Conservation (phyloP, 2,113 vertebrate species). For the Esox niger region DNA sequence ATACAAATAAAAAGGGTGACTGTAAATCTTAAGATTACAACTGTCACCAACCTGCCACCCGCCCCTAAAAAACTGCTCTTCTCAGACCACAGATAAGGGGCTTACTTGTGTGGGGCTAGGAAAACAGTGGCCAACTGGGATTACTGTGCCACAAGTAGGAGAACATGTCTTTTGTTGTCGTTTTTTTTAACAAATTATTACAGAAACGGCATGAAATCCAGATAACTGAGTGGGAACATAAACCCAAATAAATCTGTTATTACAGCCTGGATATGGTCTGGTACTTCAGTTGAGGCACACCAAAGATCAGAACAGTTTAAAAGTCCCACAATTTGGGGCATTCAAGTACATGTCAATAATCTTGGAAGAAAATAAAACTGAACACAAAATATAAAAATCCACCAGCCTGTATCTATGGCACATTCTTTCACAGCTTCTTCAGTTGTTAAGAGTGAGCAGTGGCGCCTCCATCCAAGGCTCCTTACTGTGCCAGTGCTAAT, state of each 20-base stretch:
- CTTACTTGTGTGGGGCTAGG: not conserved
- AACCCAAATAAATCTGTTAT: not conserved
- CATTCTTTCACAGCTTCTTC: constrained; percentile 16
- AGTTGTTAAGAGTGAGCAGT: constrained; percentile 31
- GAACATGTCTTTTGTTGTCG: too few relatives aligned
- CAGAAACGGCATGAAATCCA: constrained; percentile 36
- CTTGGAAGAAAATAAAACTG: constrained; percentile 5
- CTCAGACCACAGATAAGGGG: not conserved
- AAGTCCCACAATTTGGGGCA: constrained; percentile 29
- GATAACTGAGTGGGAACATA: not conserved
- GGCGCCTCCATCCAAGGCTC: constrained; percentile 29
- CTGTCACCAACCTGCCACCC: not conserved
- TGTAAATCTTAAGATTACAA: not conserved
- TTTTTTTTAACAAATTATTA: not conserved
- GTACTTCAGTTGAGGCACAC: constrained; percentile 23
- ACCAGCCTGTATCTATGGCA: constrained; percentile 51
- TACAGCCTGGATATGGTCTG: not conserved
- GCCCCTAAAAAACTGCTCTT: not conserved
- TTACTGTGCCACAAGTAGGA: not conserved
- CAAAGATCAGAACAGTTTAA: constrained; percentile 32
- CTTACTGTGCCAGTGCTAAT: constrained; percentile 15
- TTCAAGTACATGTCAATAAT: constrained; percentile 40
- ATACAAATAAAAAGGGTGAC: not conserved
- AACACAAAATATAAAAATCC: not conserved
- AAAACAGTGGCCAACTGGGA: not conserved